These are phyloP conservation scores for Andricus curvator DNA, from an alignment of 2,888 invertebrate species.

Conservation along the genomic window DNA sequence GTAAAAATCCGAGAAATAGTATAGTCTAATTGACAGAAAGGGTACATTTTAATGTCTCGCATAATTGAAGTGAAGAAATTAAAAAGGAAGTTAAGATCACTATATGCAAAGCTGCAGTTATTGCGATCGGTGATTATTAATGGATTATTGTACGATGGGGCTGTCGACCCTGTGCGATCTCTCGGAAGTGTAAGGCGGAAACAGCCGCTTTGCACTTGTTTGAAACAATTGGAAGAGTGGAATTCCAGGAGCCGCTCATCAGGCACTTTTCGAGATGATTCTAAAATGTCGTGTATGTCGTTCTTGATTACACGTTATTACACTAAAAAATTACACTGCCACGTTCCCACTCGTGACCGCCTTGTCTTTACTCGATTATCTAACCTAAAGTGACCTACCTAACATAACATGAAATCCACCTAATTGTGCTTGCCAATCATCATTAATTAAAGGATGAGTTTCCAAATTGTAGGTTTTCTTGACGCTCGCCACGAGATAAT, in stretches of 20 bases:
- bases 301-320: slow-evolving; percentile 16
- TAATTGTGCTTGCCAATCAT: not conserved
- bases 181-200: slow-evolving; percentile 59
- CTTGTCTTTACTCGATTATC: not conserved
- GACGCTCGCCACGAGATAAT: not conserved
- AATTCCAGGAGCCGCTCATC: slow-evolving; percentile 56
- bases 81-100: not conserved
- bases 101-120: not conserved
- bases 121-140: slow-evolving; percentile 7
- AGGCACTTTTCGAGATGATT: slow-evolving; percentile 26
- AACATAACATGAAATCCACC: slow-evolving; percentile 2
- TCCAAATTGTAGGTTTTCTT: not conserved
- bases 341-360: not conserved
- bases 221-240: slow-evolving; percentile 58
- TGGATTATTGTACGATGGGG: slow-evolving; percentile 17
- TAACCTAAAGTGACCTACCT: not conserved
- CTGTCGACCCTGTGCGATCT: slow-evolving; percentile 44
- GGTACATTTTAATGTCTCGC: not conserved
- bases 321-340: slow-evolving; percentile 9
- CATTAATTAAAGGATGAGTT: slow-evolving; percentile 6
- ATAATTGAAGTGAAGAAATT: not conserved
- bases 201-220: slow-evolving; percentile 58
- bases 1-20: not conserved
- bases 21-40: not conserved
- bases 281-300: slow-evolving; percentile 15